Evolutionary conservation across 2,113 vertebrate genomes (phyloP).

Genomic region (Ceratotherium simum): DNA sequence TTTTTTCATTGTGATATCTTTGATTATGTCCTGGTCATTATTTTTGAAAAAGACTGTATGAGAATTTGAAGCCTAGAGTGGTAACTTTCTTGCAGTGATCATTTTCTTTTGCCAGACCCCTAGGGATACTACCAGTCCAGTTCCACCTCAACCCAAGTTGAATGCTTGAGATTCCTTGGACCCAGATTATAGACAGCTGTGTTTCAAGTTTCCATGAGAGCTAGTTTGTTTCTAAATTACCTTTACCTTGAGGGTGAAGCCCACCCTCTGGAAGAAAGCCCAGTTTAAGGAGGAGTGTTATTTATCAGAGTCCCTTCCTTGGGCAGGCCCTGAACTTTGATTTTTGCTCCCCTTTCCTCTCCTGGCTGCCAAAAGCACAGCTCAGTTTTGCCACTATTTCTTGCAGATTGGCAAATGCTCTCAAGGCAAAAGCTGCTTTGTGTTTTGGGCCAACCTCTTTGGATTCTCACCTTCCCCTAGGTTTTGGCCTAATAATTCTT

Average conservation of each 20-base stretch:
- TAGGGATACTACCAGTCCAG: background rate
- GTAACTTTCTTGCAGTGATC: background rate
- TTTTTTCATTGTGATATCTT: constrained; percentile 5
- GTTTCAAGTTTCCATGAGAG: background rate
- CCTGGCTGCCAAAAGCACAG: background rate
- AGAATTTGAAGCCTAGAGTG: constrained; percentile 28
- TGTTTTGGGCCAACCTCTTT: background rate
- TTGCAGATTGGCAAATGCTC: background rate
- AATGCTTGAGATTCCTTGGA: constrained; percentile 19
- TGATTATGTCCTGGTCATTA: constrained; percentile 16
- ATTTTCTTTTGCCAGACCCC: background rate
- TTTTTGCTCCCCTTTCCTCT: background rate
- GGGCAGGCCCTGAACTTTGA: background rate
- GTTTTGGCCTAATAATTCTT: constrained; percentile 35
- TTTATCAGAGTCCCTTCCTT: background rate
- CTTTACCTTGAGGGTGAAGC: constrained; percentile 34
- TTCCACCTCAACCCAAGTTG: background rate
- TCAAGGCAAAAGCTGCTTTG: background rate
- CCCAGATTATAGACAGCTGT: background rate
- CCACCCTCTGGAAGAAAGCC: background rate
- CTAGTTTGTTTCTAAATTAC: constrained; percentile 13
- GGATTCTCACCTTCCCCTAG: constrained; percentile 2
- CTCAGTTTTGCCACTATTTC: background rate
- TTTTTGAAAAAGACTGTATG: constrained; percentile 34
- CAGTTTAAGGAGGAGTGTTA: background rate